Base-by-base conservation (phyloP, 2,797 vertebrate species). In the Ctenopoma multispine region DNA sequence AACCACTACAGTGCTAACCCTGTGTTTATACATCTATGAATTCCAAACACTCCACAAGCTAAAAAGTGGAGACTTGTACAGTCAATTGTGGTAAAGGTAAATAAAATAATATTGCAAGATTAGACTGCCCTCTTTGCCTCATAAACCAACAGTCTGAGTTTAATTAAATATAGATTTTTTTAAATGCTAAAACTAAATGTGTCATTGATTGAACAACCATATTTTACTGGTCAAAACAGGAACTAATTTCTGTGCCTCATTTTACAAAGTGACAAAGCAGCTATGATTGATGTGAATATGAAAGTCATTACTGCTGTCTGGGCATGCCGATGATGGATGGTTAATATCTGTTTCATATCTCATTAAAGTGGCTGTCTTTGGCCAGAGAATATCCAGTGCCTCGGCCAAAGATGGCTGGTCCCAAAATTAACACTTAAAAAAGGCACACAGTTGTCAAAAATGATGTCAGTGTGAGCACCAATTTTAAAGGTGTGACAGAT, bases 111-210 rank as follows among this genome's bases (percentile, higher is more conserved):
- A 62, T 3, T 29, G 7, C 17, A 47, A 43, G 44, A 54, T 31
- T 15, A 58, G 55, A 38, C 31, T 38, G 38, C 44, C 50, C 36
- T 31, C 24, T 24, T 48, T 49, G 13, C 49, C 17, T 49, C 44
- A 40, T 61, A 56, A 57, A 53, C 18, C 53, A 31, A 17, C 7
- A 50, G 13, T 57, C 56, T 63, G 68, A 63, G 24, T 75, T 21
- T 51, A 69, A 89, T 82, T 48, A 85, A 51, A 53, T 71, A 84
- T 85, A 43, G 75, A 72, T 79, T 56, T 62, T n/a, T 66, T 60
- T 5, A 27, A 44, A 73, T 80, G 20, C 4, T 46, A 58, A 69
- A 82, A 60, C 31, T 15, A 47, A 69, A 66, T 57, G 23, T 24
- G 13, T 60, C 44, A 79, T 74, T 47, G 41, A 75, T 29, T 58